Evolutionary conservation across 2,113 vertebrate genomes (phyloP).

Genomic region (Menura novaehollandiae): DNA sequence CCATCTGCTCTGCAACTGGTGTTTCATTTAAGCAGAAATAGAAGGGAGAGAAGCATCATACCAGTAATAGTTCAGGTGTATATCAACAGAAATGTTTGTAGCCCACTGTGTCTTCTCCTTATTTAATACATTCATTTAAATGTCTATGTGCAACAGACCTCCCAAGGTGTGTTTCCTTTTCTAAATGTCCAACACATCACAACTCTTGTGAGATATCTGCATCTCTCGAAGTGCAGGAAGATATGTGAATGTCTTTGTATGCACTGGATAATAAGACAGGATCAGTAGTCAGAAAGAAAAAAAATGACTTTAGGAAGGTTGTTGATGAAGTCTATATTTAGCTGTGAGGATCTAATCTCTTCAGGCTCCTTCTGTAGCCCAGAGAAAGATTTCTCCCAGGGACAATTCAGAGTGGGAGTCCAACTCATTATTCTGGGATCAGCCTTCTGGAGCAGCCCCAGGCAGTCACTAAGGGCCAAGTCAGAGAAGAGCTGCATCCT

Average conservation of each 20-base stretch:
- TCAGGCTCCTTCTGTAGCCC: neutral
- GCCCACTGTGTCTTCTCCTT: neutral
- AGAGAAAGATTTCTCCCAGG: neutral
- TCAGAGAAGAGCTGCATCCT: neutral
- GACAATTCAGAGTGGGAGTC: neutral
- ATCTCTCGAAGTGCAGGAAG: neutral
- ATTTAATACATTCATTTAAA: neutral
- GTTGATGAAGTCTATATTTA: neutral
- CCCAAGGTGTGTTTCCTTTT: neutral
- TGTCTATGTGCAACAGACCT: neutral
- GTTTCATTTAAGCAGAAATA: neutral
- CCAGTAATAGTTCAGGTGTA: neutral
- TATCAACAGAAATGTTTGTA: neutral
- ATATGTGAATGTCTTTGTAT: neutral
- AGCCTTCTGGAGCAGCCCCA: neutral
- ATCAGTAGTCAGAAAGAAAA: neutral
- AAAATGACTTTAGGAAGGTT: neutral
- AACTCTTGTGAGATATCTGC: neutral
- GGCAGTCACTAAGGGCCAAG: neutral
- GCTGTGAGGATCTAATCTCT: neutral
- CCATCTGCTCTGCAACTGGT: neutral
- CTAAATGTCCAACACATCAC: neutral
- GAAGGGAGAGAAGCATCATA: rapidly evolving
- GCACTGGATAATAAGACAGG: neutral
- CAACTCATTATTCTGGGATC: neutral